Evolutionary conservation across 2,888 invertebrate species (phyloP), one percentile per base, ranked within the genome.

Genomic region (Lamellibrachia satsuma): DNA sequence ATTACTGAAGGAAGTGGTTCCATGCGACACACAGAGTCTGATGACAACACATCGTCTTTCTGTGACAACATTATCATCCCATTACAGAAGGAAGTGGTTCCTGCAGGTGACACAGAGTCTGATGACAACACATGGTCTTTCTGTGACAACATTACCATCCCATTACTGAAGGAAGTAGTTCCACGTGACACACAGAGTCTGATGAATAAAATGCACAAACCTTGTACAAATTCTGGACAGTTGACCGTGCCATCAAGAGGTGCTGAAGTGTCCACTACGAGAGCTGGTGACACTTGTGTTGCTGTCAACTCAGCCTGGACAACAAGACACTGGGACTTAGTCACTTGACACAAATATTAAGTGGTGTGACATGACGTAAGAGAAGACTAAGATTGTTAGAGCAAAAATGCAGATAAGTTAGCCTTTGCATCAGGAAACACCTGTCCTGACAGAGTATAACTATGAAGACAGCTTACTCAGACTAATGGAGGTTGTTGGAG

Each of bases 151-250:
- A 39, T 11, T 75, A 75, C 55, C 55, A 75, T 75, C 75, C 75
- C 6, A n/a, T 75, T 15, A 6, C 75, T 22, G 75, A 75, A 75
- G 75, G 75, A 75, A 55, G 55, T 55, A n/a, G n/a, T n/a, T n/a
- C n/a, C n/a, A n/a, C n/a, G n/a, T n/a, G n/a, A n/a, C n/a, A n/a
- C n/a, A n/a, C n/a, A n/a, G n/a, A n/a, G n/a, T n/a, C n/a, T n/a
- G n/a, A 55, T 3, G 1, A 55, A 55, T 3, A 55, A 75, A 75
- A 22, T 75, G 15, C 22, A 75, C 75, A 75, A 75, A 75, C 75
- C 75, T 75, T 75, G 75, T 15, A 75, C 75, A 75, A 75, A 75
- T 22, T 75, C 75, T 75, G 75, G 75, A 75, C 75, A 75, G 75
- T 6, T 22, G 75, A 75, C 75, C 75, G 2, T 15, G 75, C 75